These are phyloP conservation scores for Acrossocheilus fasciatus DNA, from an alignment of 2,797 vertebrate genomes.

Conservation along the genomic window DNA sequence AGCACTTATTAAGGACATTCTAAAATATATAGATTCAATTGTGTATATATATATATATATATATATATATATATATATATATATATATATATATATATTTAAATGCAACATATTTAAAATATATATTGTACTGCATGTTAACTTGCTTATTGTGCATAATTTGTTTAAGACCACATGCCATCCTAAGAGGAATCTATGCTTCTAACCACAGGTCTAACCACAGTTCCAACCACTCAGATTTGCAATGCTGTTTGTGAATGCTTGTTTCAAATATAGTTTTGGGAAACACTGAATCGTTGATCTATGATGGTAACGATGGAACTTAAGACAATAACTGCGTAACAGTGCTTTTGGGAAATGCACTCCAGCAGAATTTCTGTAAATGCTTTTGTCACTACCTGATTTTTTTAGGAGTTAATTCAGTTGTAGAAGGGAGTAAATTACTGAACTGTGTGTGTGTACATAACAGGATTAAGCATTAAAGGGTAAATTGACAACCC, in stretches of 20 bases:
- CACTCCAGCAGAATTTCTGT: neutral
- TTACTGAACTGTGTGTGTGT: neutral
- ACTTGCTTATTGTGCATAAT: neutral
- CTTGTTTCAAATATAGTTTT: neutral
- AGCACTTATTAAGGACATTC: neutral
- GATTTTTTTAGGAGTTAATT: neutral
- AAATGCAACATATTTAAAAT: neutral
- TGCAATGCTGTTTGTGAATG: neutral
- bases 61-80: too few species aligned
- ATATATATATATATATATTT: neutral
- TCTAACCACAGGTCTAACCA: neutral
- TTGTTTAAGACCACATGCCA: neutral
- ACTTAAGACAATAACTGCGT: neutral
- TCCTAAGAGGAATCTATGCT: neutral
- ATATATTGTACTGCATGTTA: neutral
- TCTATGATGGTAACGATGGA: neutral
- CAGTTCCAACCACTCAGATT: neutral
- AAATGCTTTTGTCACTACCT: neutral
- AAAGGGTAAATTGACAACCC: neutral
- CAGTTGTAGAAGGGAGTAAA: neutral
- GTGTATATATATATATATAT: neutral
- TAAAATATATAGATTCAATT: neutral
- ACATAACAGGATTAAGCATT: neutral
- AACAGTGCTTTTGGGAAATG: neutral
- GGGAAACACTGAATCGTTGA: neutral